These are phyloP conservation scores for Clarias magur DNA, from an alignment of 2,113 vertebrate genomes.

Conservation along the genomic window DNA sequence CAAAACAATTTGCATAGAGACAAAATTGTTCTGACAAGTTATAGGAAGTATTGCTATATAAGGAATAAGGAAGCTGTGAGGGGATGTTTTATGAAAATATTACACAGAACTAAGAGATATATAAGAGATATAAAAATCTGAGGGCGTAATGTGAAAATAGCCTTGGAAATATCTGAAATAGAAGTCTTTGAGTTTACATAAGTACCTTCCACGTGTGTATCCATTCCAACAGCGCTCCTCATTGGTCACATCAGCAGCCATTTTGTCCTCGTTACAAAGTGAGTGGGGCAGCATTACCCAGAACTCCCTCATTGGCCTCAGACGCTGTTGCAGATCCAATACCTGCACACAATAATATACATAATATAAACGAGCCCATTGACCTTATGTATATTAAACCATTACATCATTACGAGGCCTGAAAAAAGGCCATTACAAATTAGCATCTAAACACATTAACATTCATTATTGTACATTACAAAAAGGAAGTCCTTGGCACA, in stretches of 20 bases:
- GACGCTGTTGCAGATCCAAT: conserved; percentile 79
- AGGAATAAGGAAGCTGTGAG: no score
- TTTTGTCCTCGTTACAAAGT: conserved; percentile 81
- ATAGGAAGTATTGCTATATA: no score
- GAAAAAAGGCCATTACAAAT: background rate
- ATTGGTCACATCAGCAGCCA: conserved; percentile 79
- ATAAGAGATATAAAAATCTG: no score
- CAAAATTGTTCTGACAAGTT: no score
- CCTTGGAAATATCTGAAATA: background rate
- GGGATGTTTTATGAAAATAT: no score
- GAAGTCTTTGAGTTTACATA: background rate
- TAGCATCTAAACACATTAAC: background rate
- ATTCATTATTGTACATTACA: background rate
- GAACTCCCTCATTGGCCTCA: conserved; percentile 81
- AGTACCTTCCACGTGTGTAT: conserved; percentile 68
- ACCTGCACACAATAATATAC: conserved; percentile 68
- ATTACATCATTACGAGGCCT: background rate
- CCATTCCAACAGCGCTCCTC: conserved; percentile 88
- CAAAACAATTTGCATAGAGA: no score
- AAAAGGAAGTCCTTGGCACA: background rate
- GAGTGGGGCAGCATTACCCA: conserved; percentile 84
- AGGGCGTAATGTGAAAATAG: no score
- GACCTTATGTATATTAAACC: background rate
- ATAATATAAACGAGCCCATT: background rate
- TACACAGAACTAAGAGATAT: no score